These are phyloP conservation scores for Pinctada fucata DNA, from an alignment of 2,888 invertebrate species.

Conservation along the genomic window DNA sequence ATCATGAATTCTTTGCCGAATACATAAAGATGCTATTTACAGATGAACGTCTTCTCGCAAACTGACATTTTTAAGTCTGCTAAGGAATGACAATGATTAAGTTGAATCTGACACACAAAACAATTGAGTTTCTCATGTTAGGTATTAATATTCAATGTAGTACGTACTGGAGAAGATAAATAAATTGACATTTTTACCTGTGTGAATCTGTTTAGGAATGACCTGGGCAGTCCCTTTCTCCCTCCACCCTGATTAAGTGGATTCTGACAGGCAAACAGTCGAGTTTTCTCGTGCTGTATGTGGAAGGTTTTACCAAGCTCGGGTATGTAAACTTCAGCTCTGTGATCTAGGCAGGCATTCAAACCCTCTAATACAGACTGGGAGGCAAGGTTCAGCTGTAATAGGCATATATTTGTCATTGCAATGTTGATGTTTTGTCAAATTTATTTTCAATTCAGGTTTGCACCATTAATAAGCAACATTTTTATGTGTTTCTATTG, in stretches of 20 bases:
- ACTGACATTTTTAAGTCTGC: no score
- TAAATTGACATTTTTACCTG: constrained; percentile 54
- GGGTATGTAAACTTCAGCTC: constrained; percentile 96
- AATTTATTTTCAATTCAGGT: no score
- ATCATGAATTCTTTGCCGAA: no score
- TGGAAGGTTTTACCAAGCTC: constrained; percentile 92
- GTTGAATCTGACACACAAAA: no score
- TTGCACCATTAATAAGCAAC: no score
- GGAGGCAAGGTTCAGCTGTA: constrained; percentile 93
- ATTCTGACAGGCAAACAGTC: constrained; percentile 98
- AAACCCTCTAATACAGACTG: constrained; percentile 98
- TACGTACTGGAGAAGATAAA: no score
- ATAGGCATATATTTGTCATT: constrained; percentile 12
- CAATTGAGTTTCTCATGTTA: no score
- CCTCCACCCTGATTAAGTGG: constrained; percentile 97
- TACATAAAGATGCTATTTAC: no score
- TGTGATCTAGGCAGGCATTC: constrained; percentile 98
- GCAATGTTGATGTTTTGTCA: neutral
- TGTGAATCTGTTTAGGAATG: constrained; percentile 97
- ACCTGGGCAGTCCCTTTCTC: constrained; percentile 94
- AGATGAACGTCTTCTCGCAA: no score
- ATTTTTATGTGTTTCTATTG: no score
- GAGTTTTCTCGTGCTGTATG: constrained; percentile 84
- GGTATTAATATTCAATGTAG: no score
- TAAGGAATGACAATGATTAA: no score